Base-by-base conservation (phyloP, 1,140 invertebrate genomes). In the Anthonomus grandis region DNA sequence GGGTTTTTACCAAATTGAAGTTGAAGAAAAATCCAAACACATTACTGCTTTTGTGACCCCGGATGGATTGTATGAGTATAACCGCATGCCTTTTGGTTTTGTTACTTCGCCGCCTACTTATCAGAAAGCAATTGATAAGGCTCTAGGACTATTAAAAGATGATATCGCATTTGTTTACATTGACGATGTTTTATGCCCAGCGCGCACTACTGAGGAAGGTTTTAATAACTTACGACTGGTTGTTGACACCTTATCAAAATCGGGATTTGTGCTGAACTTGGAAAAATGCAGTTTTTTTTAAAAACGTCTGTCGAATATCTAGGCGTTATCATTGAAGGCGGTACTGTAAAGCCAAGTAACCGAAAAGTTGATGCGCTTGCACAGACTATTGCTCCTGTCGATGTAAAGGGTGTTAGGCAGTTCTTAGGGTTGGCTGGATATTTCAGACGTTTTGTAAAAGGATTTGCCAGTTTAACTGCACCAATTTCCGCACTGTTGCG, bases 31-130 rank as follows among this genome's bases (percentile, higher is more conserved):
- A 13, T 64, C 6, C 21, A 62, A 19, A 48, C 62, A 65, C n/a
- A 65, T 68, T 42, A 74, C 71, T n/a, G 63, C 70, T 0, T 75
- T 74, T 45, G 55, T 66, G 5, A 70, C 63, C 24, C 67, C 64
- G 1, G 25, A 68, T 13, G 68, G 69, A 0, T 59, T 67, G 38
- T 51, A 27, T 57, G 12, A 70, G 39, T 69, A 64, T 27, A 52
- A 64, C 12, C 58, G 56, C 3, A 62, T 65, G 54, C 67, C 67
- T 1, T 67, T 70, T 54, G 60, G 67, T 41, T 57, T 60, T 38
- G 37, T 46, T n/a, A 67, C 66, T 39, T 60, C 62, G 18, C 63
- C 61, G 4, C 52, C 61, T n/a, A 45, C 59, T 36, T 67, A 64
- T 48, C 63, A 69, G 48, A 46, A 54, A 23, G 51, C 46, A 5